These are phyloP conservation scores for Meriones psammophilus DNA, from an alignment of 2,797 vertebrate species.

Conservation along the genomic window DNA sequence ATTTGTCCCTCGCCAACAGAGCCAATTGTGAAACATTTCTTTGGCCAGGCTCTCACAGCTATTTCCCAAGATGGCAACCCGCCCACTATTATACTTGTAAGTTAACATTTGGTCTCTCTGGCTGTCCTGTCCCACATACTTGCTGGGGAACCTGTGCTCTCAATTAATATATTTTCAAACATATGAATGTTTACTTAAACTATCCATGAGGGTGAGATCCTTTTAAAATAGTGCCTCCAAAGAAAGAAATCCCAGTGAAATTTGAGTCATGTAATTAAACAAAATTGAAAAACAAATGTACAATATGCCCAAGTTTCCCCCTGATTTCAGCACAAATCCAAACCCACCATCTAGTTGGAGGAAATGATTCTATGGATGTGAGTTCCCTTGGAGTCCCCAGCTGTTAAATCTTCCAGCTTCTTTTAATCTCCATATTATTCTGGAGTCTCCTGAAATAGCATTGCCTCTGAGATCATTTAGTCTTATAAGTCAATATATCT, in stretches of 20 bases:
- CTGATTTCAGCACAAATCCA: not conserved
- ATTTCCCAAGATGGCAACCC: no score
- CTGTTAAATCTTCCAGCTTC: not conserved
- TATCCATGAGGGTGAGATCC: not conserved
- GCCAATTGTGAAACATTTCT: no score
- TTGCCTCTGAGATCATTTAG: not conserved
- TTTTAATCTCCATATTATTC: not conserved
- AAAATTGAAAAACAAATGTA: no score
- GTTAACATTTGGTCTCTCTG: not conserved
- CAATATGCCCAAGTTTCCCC: no score
- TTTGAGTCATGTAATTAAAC: no score
- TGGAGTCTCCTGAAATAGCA: not conserved
- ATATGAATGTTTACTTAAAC: not conserved
- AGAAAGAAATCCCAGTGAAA: not conserved
- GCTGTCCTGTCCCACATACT: not conserved
- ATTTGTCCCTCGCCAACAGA: no score
- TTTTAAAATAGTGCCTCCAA: not conserved
- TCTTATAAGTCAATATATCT: not conserved
- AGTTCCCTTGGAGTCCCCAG: no score
- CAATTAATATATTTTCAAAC: not conserved
- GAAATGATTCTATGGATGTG: no score
- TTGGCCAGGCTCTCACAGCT: rapidly evolving
- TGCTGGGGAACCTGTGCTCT: not conserved
- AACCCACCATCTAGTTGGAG: not conserved
- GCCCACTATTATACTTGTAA: no score